These are phyloP conservation scores for Cheilosia pagana DNA, from an alignment of 2,888 invertebrate species.

Conservation along the genomic window DNA sequence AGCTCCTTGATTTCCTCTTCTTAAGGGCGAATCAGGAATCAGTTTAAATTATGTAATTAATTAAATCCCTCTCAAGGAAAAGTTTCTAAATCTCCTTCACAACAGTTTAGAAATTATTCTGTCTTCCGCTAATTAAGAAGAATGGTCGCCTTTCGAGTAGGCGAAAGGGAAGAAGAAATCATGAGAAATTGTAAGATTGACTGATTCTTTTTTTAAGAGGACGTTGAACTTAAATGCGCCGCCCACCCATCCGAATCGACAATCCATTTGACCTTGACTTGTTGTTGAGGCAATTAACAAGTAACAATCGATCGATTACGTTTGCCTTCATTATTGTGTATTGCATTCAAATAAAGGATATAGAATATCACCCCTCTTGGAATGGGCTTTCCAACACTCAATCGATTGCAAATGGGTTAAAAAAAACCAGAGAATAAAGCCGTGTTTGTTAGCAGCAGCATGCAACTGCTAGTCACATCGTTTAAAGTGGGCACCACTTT, in stretches of 20 bases:
- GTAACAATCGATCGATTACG: not conserved
- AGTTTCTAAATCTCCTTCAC: too few species aligned
- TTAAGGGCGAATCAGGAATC: too few species aligned
- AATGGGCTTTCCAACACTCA: conserved; percentile 1
- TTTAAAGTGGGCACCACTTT: conserved; percentile 42
- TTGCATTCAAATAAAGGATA: not conserved
- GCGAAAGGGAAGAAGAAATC: not conserved
- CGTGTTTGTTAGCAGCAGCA: conserved; percentile 31
- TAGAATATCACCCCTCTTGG: not conserved
- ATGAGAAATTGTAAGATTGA: not conserved
- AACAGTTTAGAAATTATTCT: too few species aligned
- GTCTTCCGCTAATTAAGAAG: not conserved
- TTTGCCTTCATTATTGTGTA: not conserved
- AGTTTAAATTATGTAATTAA: too few species aligned
- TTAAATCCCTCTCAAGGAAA: too few species aligned
- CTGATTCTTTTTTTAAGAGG: not conserved
- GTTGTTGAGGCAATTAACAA: too few species aligned
- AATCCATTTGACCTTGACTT: too few species aligned
- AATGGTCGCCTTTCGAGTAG: not conserved
- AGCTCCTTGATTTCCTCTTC: too few species aligned
- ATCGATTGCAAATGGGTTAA: not conserved
- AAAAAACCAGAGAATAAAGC: conserved; percentile 17
- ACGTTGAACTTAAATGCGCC: not conserved
- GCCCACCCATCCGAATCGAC: too few species aligned
- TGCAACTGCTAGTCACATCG: conserved; percentile 23